These are phyloP conservation scores for Leptarthrus brevirostris DNA, from an alignment of 2,888 invertebrate genomes.

Conservation along the genomic window DNA sequence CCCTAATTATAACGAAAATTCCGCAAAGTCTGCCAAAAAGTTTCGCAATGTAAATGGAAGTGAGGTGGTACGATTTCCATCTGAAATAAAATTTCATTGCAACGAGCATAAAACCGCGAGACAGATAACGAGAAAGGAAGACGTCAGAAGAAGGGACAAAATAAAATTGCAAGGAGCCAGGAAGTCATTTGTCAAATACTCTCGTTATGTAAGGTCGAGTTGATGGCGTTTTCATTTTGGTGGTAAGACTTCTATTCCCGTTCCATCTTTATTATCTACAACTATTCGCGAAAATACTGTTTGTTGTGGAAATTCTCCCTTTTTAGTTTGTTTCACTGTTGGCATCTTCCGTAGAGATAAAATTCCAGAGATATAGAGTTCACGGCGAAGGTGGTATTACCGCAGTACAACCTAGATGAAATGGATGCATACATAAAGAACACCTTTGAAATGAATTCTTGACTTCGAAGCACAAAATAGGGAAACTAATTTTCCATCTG, in stretches of 20 bases:
- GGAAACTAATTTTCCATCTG: conserved; percentile 36
- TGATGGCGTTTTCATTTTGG: background rate
- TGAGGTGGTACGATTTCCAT: conserved; percentile 2
- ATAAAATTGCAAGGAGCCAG: conserved; percentile 33
- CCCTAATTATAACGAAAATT: conserved; percentile 14
- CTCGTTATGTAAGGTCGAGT: conserved; percentile 5
- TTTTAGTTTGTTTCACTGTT: conserved; percentile 13
- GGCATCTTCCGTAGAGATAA: background rate
- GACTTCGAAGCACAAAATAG: conserved; percentile 22
- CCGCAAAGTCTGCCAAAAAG: background rate
- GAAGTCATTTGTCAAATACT: conserved; percentile 28
- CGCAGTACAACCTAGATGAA: background rate
- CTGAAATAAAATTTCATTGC: conserved; percentile 17
- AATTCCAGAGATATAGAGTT: background rate
- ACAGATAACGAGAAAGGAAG: conserved; percentile 14
- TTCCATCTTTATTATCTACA: no score
- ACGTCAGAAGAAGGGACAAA: background rate
- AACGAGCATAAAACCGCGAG: background rate
- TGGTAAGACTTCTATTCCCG: background rate
- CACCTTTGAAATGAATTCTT: conserved; percentile 15
- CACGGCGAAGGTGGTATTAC: background rate
- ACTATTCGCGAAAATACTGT: background rate
- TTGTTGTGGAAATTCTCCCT: background rate
- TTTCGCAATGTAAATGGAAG: no score
- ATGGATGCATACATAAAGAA: conserved; percentile 12